Percentiles rank a stretch among this genome's conserved stretches.
phyloP scores from a whole-genome alignment of 2,113 vertebrate species.

The Picathartes gymnocephalus region DNA sequence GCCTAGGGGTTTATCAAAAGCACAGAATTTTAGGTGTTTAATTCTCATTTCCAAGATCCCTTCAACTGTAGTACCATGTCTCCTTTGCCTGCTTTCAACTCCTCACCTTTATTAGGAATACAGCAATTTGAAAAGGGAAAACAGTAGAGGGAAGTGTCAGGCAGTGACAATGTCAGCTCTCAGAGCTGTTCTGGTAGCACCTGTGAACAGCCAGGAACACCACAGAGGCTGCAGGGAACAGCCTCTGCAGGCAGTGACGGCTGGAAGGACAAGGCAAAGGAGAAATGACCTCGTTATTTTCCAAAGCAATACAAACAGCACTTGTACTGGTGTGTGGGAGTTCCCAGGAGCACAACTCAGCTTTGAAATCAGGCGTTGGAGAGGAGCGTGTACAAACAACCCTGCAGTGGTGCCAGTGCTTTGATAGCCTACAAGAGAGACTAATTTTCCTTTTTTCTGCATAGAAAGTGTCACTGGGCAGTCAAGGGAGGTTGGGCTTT shows the following conservation, averaged over 20 bases:
- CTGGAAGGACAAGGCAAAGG: not conserved
- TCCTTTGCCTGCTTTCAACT: not conserved
- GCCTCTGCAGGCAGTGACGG: not conserved
- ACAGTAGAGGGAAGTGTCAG: not conserved
- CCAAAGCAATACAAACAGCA: not conserved
- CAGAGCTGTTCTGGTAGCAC: not conserved
- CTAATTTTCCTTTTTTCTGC: not conserved
- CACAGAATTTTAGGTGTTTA: not conserved
- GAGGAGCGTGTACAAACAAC: not conserved
- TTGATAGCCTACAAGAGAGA: not conserved
- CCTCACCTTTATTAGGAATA: not conserved
- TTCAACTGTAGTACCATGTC: not conserved
- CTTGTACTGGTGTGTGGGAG: not conserved
- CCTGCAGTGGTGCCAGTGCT: not conserved
- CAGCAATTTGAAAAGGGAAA: not conserved
- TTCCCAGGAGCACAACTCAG: not conserved
- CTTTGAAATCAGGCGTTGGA: not conserved
- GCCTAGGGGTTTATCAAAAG: not conserved
- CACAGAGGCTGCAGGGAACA: not conserved
- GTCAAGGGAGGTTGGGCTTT: not conserved
- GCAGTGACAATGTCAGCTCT: not conserved
- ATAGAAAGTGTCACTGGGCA: not conserved
- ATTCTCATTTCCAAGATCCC: not conserved
- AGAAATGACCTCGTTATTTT: conserved; percentile 20
- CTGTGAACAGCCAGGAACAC: not conserved